Percentiles rank a stretch among this genome's conserved stretches.
phyloP scores from a whole-genome alignment of 2,113 vertebrate species.

The Herpetotheres cachinnans region DNA sequence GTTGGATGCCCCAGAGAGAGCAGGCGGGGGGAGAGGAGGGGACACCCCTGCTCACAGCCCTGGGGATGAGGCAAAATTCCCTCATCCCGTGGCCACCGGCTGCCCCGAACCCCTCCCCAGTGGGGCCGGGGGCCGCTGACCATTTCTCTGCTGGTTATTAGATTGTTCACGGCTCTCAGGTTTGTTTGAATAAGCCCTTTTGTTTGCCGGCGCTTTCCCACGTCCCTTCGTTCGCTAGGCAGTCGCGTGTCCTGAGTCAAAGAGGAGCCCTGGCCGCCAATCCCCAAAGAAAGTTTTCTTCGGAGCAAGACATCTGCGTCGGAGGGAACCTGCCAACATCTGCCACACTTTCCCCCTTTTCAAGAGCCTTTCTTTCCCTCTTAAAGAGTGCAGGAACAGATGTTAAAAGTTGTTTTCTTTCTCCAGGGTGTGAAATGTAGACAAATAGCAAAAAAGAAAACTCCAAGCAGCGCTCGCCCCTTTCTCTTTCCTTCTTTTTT shows the following conservation, averaged over 20 bases:
- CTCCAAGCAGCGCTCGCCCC: not conserved
- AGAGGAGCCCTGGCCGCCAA: slow-evolving; percentile 62
- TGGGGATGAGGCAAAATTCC: not conserved
- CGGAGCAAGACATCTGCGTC: slow-evolving; percentile 74
- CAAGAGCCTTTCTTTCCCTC: slow-evolving; percentile 44
- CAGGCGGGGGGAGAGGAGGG: not conserved
- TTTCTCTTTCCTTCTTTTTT: not conserved
- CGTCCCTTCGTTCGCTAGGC: slow-evolving; percentile 80
- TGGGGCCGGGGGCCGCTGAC: slow-evolving; percentile 28
- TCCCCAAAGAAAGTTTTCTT: slow-evolving; percentile 61
- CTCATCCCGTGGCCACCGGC: not conserved
- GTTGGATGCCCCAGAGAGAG: not conserved
- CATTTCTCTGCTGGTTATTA: slow-evolving; percentile 75
- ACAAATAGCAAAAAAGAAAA: slow-evolving; percentile 46
- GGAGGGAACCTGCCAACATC: slow-evolving; percentile 76
- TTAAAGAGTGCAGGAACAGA: slow-evolving; percentile 73
- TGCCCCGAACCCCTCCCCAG: not conserved
- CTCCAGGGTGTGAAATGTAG: slow-evolving; percentile 56
- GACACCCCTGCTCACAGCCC: not conserved
- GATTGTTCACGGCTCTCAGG: slow-evolving; percentile 84
- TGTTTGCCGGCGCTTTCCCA: slow-evolving; percentile 87
- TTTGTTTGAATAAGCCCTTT: slow-evolving; percentile 83
- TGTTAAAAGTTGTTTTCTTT: slow-evolving; percentile 73
- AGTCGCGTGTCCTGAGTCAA: slow-evolving; percentile 84
- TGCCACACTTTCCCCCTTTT: slow-evolving; percentile 64